Evolutionary conservation across 2,113 vertebrate genomes (phyloP), one percentile per base, ranked within the genome.

Genomic region (Nyctereutes procyonoides): DNA sequence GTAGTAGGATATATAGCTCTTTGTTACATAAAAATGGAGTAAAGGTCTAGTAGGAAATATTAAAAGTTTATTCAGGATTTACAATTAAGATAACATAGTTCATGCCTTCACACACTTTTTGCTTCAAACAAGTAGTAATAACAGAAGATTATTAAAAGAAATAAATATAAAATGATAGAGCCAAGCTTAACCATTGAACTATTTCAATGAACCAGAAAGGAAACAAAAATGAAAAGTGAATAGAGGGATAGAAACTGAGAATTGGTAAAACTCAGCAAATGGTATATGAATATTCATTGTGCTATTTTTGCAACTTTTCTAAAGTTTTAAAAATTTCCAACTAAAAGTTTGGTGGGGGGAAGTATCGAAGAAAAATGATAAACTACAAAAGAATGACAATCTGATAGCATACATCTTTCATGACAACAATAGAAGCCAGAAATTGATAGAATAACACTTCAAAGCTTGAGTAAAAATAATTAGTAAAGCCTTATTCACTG

Each of bases 391-490:
- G 28, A 84, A 65, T 83, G 85, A 65, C 58, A 89, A 2, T 80
- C 84, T 58, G 32, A 22, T 93, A 55, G 15, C 15, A 19, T 26
- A 35, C 32, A 77, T 86, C 32, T 87, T 95, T 95, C 20, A 86
- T 82, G 86, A 85, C 12, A 79, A 16, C 80, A 77, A 71, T 69
- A 88, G 11, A 62, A 28, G 2, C 51, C 55, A 83, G 43, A 56
- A 91, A 63, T 63, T 76, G 32, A 58, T 88, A 11, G 90, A 90
- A 22, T 97, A 86, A 69, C 71, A 26, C 79, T 80, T 96, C 22
- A 88, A 76, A 94, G 73, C 93, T 60, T 51, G 32, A 93, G 13
- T 84, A 48, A 73, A 92, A 94, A 38, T 86, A 84, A 93, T 92
- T 5, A 65, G 69, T 93, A 92, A 83, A 76, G 77, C 19, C 26